These are phyloP conservation scores for Chaetodon trifasciatus DNA, from an alignment of 2,797 vertebrate genomes.

Conservation along the genomic window DNA sequence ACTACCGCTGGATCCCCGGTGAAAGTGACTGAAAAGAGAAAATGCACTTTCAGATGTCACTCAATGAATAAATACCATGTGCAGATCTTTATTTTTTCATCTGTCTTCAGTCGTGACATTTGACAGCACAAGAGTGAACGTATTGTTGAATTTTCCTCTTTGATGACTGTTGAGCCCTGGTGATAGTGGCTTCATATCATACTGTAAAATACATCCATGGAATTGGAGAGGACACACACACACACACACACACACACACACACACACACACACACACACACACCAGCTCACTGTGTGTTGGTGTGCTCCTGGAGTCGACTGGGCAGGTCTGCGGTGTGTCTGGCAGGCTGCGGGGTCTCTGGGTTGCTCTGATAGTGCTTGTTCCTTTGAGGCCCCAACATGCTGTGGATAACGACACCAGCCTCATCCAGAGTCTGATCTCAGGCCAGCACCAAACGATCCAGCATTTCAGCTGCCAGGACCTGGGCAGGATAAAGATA, in stretches of 20 bases:
- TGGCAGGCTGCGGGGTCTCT: slow-evolving; percentile 75
- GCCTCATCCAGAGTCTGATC: slow-evolving; percentile 76
- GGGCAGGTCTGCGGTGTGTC: slow-evolving; percentile 52
- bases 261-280: slow-evolving; percentile 22
- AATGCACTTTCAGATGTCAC: background rate
- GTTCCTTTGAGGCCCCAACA: slow-evolving; percentile 69
- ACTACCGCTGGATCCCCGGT: background rate
- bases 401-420: slow-evolving; percentile 66
- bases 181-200: slow-evolving; percentile 36
- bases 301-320: slow-evolving; percentile 35
- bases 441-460: slow-evolving; percentile 67
- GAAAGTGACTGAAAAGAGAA: background rate
- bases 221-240: slow-evolving; percentile 18
- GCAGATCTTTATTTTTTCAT: background rate
- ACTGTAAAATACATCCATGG: slow-evolving; percentile 19
- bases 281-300: slow-evolving; percentile 5
- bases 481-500: slow-evolving; percentile 65
- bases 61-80: background rate
- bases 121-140: background rate
- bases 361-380: slow-evolving; percentile 76
- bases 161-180: background rate
- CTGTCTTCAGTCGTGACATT: background rate
- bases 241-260: slow-evolving; percentile 18
- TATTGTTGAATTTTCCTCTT: background rate
- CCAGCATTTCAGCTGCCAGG: slow-evolving; percentile 68